Base-by-base conservation (phyloP, 2,888 invertebrate species). In the Agelastica alni region DNA sequence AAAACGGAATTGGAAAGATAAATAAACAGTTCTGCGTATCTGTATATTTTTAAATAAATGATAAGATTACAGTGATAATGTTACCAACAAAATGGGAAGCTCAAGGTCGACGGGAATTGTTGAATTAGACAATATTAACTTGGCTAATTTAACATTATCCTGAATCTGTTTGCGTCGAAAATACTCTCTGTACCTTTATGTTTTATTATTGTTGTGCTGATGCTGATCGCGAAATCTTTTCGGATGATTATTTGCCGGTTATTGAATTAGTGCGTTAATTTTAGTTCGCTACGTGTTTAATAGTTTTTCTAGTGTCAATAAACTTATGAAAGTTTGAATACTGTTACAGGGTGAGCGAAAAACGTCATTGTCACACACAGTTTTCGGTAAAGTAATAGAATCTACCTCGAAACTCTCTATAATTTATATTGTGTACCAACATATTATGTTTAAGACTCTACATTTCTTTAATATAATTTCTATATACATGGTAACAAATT, bases 1-100 rank as follows among this genome's bases (percentile, higher is more conserved):
- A 20, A 30, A 44, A 31, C 17, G 37, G 39, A 45, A 46, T 43
- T 32, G 32, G 46, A 53, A 53, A 41, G 32, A 41, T 46, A 53
- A 51, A 47, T 51, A 56, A 47, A 42, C 22, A 43, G 12, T 32
- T 42, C 32, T 17, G 26, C 22, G 36, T 56, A 53, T 56, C 60
- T 64, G 51, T 37, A 26, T 54, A 60, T 69, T 68, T 71, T 69
- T 70, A 68, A 71, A 70, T 66, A 61, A 62, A 61, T 69, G 74
- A 74, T 74, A 73, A 74, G 73, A 73, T 73, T 73, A 70, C 61
- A 61, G 49, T 61, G 69, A 69, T 70, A 66, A 62, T 68, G 58
- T 42, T 59, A 64, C 55, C 45, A 46, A 55, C 54, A 60, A 66
- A 67, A 68, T 66, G 69, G 69, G 64, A 64, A 58, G 62, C 56